Evolutionary conservation across 2,797 vertebrate genomes (phyloP).

Genomic region (Alosa sapidissima): DNA sequence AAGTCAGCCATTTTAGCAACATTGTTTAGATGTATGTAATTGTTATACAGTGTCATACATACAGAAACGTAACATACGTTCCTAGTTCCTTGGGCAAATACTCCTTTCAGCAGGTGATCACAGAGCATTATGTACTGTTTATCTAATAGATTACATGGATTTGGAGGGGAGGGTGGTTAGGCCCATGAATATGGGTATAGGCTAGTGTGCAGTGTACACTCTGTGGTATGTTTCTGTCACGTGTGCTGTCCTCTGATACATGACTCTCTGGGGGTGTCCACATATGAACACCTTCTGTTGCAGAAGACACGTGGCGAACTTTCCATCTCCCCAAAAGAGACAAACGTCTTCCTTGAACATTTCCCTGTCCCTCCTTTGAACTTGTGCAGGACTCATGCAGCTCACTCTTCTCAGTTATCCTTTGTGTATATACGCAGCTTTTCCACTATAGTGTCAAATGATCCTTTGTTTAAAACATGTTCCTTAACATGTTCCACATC

Average conservation of each 20-base stretch:
- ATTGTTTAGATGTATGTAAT: background rate
- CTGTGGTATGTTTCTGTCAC: conserved; percentile 46
- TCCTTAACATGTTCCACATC: background rate
- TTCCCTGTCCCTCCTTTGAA: conserved; percentile 36
- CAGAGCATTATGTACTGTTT: background rate
- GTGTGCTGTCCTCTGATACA: conserved; percentile 43
- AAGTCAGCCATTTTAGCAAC: background rate
- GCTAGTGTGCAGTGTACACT: conserved; percentile 28
- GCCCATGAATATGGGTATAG: background rate
- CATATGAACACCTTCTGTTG: conserved; percentile 52
- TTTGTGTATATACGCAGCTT: background rate
- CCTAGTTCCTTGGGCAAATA: background rate
- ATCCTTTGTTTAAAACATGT: background rate
- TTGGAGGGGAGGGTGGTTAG: background rate
- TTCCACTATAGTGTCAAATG: background rate
- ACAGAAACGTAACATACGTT: background rate
- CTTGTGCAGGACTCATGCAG: background rate
- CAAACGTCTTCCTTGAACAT: conserved; percentile 46
- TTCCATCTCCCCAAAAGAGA: conserved; percentile 34
- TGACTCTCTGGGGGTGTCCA: conserved; percentile 43
- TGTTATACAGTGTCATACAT: background rate
- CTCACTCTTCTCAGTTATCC: background rate
- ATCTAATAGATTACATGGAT: background rate
- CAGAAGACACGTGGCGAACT: conserved; percentile 35
- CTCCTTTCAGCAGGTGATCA: background rate